Percentiles rank a stretch among this genome's conserved stretches.
phyloP scores from a whole-genome alignment of 2,113 vertebrate species.

The Emydocephalus ijimae region DNA sequence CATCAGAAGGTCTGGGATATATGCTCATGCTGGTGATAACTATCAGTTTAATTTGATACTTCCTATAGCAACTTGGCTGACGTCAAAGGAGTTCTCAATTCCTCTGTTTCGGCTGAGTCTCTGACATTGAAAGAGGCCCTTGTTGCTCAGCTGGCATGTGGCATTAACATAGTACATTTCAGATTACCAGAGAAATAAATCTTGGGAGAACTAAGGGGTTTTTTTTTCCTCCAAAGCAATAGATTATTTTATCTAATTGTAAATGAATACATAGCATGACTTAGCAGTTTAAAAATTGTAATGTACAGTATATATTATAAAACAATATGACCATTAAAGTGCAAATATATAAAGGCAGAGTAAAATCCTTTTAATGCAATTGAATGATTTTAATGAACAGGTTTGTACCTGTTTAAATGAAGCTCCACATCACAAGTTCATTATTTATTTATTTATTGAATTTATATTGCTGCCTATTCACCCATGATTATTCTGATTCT shows the following conservation, averaged over 20 bases:
- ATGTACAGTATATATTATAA: neutral
- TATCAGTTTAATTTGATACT: conserved; percentile 62
- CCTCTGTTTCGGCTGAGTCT: conserved; percentile 31
- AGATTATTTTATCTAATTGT: neutral
- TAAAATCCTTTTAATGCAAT: neutral
- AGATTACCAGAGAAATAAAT: neutral
- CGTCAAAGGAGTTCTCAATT: conserved; percentile 25
- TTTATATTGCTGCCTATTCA: too few relatives aligned
- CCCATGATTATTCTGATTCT: neutral
- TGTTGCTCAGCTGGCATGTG: neutral
- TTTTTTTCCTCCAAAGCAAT: neutral
- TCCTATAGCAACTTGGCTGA: conserved; percentile 58
- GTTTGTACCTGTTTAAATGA: neutral
- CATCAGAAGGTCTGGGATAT: conserved; percentile 53
- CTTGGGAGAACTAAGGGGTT: neutral
- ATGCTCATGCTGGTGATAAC: conserved; percentile 59
- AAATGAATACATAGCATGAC: neutral
- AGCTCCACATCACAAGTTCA: neutral
- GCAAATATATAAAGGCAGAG: neutral
- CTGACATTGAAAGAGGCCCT: conserved; percentile 32
- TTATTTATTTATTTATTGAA: neutral
- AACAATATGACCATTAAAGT: neutral
- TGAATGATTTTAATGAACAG: neutral
- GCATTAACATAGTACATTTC: neutral
- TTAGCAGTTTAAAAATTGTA: neutral